These are phyloP conservation scores for Anarrhichthys ocellatus DNA, from an alignment of 2,113 vertebrate genomes.

Conservation along the genomic window DNA sequence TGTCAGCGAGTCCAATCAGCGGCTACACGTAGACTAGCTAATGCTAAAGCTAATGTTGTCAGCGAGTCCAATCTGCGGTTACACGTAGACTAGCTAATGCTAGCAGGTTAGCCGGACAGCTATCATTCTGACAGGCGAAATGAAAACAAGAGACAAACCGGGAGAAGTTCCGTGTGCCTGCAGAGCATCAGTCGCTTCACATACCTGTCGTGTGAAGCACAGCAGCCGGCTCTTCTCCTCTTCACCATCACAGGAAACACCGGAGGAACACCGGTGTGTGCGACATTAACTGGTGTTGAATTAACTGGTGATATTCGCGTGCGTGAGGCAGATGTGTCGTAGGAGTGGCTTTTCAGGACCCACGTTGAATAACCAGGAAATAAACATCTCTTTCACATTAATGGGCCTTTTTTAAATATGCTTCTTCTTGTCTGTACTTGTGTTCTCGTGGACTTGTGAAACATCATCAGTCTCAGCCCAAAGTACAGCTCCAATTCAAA, in stretches of 20 bases:
- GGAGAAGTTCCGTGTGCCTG: background rate
- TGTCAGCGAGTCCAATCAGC: constrained; percentile 8
- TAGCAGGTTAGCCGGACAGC: constrained; percentile 26
- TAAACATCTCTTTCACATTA: no score
- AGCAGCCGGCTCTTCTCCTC: constrained; percentile 51
- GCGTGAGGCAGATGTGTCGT: no score
- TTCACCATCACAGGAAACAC: constrained; percentile 68
- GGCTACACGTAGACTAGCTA: constrained; percentile 68
- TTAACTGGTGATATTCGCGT: no score
- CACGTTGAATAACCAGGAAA: no score
- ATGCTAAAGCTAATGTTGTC: constrained; percentile 59
- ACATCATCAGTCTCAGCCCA: no score
- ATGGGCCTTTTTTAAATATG: no score
- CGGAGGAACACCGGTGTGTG: background rate
- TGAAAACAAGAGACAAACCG: background rate
- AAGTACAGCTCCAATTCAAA: no score
- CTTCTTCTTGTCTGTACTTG: no score
- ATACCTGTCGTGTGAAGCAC: constrained; percentile 76
- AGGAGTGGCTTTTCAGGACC: no score
- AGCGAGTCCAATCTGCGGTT: constrained; percentile 27
- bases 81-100: constrained; percentile 66
- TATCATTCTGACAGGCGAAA: no score
- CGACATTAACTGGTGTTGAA: no score
- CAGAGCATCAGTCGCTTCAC: background rate
- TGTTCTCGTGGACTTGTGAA: no score